Evolutionary conservation across 1,140 invertebrate species (phyloP), one percentile per base, ranked within the genome.

Genomic region (Lordiphosa mommai): DNA sequence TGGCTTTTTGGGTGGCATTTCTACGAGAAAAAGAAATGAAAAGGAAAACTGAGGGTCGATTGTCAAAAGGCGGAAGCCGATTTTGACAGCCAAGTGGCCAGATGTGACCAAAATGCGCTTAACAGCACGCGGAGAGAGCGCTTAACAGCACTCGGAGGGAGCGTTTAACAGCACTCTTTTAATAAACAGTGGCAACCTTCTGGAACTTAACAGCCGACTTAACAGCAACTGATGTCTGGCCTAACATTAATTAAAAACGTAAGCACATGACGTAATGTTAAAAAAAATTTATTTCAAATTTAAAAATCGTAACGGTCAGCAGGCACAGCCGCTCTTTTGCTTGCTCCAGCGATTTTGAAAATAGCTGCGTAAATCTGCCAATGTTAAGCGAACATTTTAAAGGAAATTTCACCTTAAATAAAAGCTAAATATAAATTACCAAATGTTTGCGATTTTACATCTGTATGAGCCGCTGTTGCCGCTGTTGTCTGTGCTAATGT

Each of bases 1-100:
- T 80, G 92, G 90, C 90, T 93, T 93, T 55, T 90, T 88, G 64
- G 92, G 92, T 89, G 92, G 92, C 92, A 93, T 93, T 90, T 92
- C 92, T 86, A 69, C 86, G 87, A 90, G 90, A 90, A 90, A 86
- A 77, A 84, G 80, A 77, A 87, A 86, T 79, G 74, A 77, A 88
- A 89, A 89, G 86, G 69, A 88, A 85, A 71, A 80, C 53, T 63
- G 40, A 71, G 49, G 60, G 74, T 53, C 74, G 67, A 52, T 80
- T 86, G 86, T 76, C 86, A 88, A 85, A 71, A 47, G 66, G 80
- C 86, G 86, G 86, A 88, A 84, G 67, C 64, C 27, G 1, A 43
- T 10, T 64, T 68, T 80, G 74, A 80, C 74, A 76, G 56, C 6
- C 38, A 37, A 4, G 52, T 52, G 40, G 73, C 72, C 72, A 77